phyloP scores from a whole-genome alignment of 2,888 invertebrate genomes.

The Synergus laeviventris region DNA sequence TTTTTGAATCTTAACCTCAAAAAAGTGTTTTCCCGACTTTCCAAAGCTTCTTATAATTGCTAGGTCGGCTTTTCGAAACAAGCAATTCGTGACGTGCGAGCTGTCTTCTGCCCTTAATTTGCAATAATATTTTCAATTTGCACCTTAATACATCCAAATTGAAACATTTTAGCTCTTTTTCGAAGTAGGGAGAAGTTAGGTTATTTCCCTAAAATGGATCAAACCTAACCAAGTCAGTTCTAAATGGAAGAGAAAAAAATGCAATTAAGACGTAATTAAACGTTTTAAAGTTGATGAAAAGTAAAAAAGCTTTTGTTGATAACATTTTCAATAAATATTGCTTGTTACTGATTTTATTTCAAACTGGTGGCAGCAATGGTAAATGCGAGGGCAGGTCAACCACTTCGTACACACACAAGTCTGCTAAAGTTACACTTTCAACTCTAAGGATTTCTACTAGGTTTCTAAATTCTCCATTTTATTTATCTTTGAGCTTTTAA shows the following conservation, averaged over 20 bases:
- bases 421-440: not conserved
- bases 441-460: slow-evolving; percentile 2
- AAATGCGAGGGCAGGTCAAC: slow-evolving; percentile 69
- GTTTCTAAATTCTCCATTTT: not conserved
- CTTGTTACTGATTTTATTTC: slow-evolving; percentile 57
- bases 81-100: slow-evolving; percentile 21
- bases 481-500: not conserved
- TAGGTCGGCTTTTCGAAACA: not conserved
- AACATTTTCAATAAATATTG: slow-evolving; percentile 4
- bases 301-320: not conserved
- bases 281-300: not conserved
- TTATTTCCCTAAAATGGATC: not conserved
- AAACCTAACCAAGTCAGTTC: slow-evolving; percentile 18
- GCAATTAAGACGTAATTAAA: not conserved
- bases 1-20: not conserved
- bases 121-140: slow-evolving; percentile 1
- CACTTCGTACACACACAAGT: slow-evolving; percentile 59
- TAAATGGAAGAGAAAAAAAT: not conserved
- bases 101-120: slow-evolving; percentile 21
- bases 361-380: slow-evolving; percentile 68
- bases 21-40: not conserved
- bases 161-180: not conserved
- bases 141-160: not conserved
- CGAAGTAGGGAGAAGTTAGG: not conserved
- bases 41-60: not conserved